Base-by-base conservation (phyloP, 2,888 invertebrate genomes). In the Nomada flava region DNA sequence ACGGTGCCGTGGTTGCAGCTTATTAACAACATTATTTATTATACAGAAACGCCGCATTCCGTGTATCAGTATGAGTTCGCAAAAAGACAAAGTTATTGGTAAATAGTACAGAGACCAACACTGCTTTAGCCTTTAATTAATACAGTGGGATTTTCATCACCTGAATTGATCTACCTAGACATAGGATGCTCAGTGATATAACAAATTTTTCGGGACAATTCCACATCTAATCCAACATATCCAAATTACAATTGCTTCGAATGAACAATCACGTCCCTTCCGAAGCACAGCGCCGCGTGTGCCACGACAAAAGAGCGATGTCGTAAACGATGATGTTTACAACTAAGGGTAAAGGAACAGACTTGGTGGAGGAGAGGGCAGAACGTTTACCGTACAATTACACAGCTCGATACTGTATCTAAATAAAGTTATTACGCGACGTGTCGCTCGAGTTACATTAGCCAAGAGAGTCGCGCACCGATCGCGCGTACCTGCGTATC, bases 381-480 rank as follows among this genome's bases (percentile, higher is more conserved):
- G 76, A 79, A 83, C 77, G 65, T 85, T 91, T 82, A 76, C 78
- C 84, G 69, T 84, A 88, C 85, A 89, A 89, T 90, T 91, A 89
- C 84, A 86, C 78, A 84, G 83, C 83, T 88, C 88, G 88, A 90
- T 89, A 82, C 82, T 86, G 82, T 86, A 86, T 86, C 86, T 85
- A 84, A 89, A 91, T 90, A 89, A 90, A 90, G 89, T 87, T 91
- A 90, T 91, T 90, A 89, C 80, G 60, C 72, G 78, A 83, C 76
- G 86, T 84, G 86, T 85, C 90, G 84, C 84, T 89, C 86, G 85
- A 69, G 75, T 90, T 89, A 82, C 82, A 87, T 87, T 87, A 87
- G 67, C 79, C 68, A 65, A 84, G 72, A 75, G 79, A 82, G 86
- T 81, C 80, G 81, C 79, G 26, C 74, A 77, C 70, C 78, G 79